A percentile compares a stretch with the other conserved stretches of the same genome.
Evolutionary conservation across 2,888 invertebrate species (phyloP).

Genomic region (Rhopalosiphum nymphaeae): DNA sequence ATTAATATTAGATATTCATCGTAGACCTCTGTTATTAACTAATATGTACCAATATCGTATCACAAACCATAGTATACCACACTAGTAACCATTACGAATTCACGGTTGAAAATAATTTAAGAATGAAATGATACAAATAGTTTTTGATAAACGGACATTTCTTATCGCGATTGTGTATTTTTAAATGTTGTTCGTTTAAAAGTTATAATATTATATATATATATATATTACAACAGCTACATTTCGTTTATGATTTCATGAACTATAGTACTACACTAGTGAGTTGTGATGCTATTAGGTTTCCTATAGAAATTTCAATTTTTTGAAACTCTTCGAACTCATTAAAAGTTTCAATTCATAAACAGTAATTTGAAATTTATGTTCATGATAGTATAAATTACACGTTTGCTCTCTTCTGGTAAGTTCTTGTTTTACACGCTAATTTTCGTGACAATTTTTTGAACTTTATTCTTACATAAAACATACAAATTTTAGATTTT

Average conservation of each 20-base stretch:
- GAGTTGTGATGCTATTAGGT: not conserved
- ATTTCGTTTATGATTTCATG: not conserved
- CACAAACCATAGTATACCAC: too few species aligned
- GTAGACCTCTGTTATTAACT: too few species aligned
- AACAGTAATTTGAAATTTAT: not conserved
- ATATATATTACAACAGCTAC: not conserved
- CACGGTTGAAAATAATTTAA: too few species aligned
- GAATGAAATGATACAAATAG: too few species aligned
- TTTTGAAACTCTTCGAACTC: not conserved
- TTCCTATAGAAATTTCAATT: not conserved
- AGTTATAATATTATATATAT: not conserved
- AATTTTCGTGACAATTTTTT: not conserved
- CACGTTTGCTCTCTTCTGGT: not conserved
- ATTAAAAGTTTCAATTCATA: not conserved
- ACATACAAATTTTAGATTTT: not conserved
- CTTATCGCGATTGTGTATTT: not conserved
- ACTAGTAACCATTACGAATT: too few species aligned
- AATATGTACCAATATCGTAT: too few species aligned
- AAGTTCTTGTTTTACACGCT: not conserved
- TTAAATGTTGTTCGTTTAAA: not conserved
- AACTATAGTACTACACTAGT: not conserved
- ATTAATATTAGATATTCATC: too few species aligned
- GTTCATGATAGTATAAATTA: not conserved
- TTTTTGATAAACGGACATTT: not conserved
- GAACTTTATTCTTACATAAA: not conserved